phyloP scores from a whole-genome alignment of 2,888 invertebrate species.

The Lasioglossum marginatum region DNA sequence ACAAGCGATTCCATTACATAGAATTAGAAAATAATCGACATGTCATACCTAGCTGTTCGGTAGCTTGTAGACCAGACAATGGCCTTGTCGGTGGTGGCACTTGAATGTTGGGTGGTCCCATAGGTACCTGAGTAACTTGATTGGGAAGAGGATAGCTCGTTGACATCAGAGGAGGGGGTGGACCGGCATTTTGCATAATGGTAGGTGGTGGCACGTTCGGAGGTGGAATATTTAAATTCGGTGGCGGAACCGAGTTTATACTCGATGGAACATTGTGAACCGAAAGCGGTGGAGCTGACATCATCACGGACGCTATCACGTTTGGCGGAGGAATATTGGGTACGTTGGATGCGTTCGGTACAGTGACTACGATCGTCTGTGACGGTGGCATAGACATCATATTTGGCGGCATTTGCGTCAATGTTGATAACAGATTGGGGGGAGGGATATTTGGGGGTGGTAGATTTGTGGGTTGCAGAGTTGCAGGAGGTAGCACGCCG shows the following conservation, averaged over 20 bases:
- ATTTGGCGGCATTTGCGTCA: conserved; percentile 80
- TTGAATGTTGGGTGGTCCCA: conserved; percentile 79
- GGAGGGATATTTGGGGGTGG: conserved; percentile 77
- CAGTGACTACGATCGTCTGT: conserved; percentile 76
- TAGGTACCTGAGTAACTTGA: conserved; percentile 79
- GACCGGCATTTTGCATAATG: conserved; percentile 73
- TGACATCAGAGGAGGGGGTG: conserved; percentile 73
- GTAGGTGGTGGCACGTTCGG: conserved; percentile 81
- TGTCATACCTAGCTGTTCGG: conserved; percentile 79
- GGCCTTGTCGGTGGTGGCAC: conserved; percentile 80
- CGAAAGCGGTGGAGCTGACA: conserved; percentile 79
- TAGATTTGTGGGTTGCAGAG: conserved; percentile 81
- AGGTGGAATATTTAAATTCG: conserved; percentile 85
- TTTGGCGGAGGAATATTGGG: conserved; percentile 78
- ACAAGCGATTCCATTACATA: conserved; percentile 12
- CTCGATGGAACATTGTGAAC: conserved; percentile 77
- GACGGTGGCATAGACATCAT: conserved; percentile 75
- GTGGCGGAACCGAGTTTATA: conserved; percentile 80
- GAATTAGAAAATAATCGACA: conserved; percentile 45
- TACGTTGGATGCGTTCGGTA: conserved; percentile 76
- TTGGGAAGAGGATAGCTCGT: conserved; percentile 78
- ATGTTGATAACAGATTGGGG: conserved; percentile 76
- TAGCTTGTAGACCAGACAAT: conserved; percentile 69
- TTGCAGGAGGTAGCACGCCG: conserved; percentile 65
- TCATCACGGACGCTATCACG: conserved; percentile 78